Base-by-base conservation (phyloP, 2,797 vertebrate genomes). In the Lacerta bilineata region DNA sequence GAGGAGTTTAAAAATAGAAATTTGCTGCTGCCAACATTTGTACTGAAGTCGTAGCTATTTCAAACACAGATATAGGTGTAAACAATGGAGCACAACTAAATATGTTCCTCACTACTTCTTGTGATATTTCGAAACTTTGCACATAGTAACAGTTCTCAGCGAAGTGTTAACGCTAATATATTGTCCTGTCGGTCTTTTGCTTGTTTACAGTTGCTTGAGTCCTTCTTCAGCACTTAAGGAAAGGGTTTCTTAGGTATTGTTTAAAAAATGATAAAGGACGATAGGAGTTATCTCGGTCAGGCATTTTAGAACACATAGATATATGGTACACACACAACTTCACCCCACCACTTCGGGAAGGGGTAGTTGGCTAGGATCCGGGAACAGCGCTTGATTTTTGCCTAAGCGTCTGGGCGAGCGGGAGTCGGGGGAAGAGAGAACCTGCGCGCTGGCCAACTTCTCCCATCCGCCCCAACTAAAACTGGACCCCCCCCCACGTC, bases 1-100 rank as follows among this genome's bases (percentile, higher is more conserved):
- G 41, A n/a, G 27, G 82, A 87, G 84, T 81, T 89, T 82, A 82
- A 89, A 89, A 89, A 89, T 81, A 89, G 76, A 66, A 89, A 80
- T 68, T 79, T 84, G 75, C 59, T 50, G 68, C 77, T 87, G 77
- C 76, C 46, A 76, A 75, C 41, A 71, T 41, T 74, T n/a, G n/a
- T 25, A 9, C 74, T 33, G 74, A 71, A 64, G 39, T 71, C 89
- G 55, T 27, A 15, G 46, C 50, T 36, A 69, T 69, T 86, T 39
- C 68, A 46, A 27, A 64, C 55, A 50, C 17, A 74, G 39, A 46
- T 23, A 50, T 46, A 41, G 50, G 11, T 41, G 50, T 50, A 55
- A 43, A 83, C 10, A 33, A 68, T 2, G 46, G 39, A 20, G 8
- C 18, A 36, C 61, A 7, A 69, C 76, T 43, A 72, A 64, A 46